A percentile compares a stretch with the other conserved stretches of the same genome.
Evolutionary conservation across 35 echinoderm and acorn worm genomes (phyloP).

Genomic region (Anneissia japonica): DNA sequence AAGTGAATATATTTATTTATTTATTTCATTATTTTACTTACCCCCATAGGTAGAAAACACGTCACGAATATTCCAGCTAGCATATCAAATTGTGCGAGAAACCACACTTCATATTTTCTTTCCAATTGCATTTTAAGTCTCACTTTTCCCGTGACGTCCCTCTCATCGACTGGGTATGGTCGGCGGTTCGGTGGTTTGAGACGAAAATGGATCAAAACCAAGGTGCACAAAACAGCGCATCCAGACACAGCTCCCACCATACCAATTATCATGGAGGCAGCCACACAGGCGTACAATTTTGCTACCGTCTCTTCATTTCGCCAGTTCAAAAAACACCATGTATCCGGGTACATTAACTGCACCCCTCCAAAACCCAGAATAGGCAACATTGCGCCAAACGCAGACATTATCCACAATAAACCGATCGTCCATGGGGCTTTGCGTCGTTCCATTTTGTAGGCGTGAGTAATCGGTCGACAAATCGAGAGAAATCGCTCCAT

Average conservation of each 20-base stretch:
- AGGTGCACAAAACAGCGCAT: background rate
- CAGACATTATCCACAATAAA: constrained; percentile 76
- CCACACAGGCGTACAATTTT: constrained; percentile 69
- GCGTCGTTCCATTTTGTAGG: constrained; percentile 68
- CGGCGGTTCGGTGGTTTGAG: constrained; percentile 12
- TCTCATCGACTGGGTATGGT: constrained; percentile 7
- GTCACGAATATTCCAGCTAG: constrained; percentile 46
- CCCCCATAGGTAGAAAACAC: constrained; percentile 82
- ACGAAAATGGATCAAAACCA: constrained; percentile 15
- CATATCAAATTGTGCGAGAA: constrained; percentile 55
- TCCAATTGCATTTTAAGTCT: background rate
- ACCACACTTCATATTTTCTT: constrained; percentile 29
- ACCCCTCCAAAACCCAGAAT: constrained; percentile 79
- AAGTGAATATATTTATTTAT: too few species aligned
- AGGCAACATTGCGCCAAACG: constrained; percentile 73
- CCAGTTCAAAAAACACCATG: constrained; percentile 98
- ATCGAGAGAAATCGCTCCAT: constrained; percentile 87
- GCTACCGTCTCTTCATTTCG: constrained; percentile 69
- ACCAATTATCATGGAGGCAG: constrained; percentile 54
- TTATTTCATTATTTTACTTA: constrained; percentile 36
- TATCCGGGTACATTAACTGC: constrained; percentile 60
- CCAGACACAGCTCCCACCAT: constrained; percentile 15
- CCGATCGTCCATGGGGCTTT: constrained; percentile 78
- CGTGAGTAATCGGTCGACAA: constrained; percentile 52
- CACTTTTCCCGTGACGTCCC: constrained; percentile 1